phyloP scores from a whole-genome alignment of 2,888 invertebrate genomes.

The Cyaniris semiargus region DNA sequence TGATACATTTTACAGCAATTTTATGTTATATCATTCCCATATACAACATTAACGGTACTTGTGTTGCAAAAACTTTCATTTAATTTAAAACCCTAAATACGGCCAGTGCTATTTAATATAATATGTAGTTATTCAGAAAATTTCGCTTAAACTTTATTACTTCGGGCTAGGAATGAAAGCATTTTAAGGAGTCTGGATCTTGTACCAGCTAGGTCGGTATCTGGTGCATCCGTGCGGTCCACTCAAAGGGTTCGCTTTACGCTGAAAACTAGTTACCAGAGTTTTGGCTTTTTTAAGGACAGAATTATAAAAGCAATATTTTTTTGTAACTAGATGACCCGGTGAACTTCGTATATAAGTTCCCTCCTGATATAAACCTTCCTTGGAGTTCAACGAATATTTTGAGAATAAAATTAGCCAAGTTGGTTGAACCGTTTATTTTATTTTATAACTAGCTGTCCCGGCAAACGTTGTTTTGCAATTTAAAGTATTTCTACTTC shows the following conservation, averaged over 20 bases:
- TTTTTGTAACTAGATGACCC: too few relatives aligned
- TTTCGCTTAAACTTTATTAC: conserved; percentile 56
- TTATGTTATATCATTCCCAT: too few relatives aligned
- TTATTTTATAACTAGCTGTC: too few relatives aligned
- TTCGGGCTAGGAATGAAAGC: conserved; percentile 55
- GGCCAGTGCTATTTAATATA: conserved; percentile 21
- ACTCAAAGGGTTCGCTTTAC: conserved; percentile 58
- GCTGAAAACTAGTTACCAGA: conserved; percentile 34
- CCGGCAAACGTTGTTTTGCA: too few relatives aligned
- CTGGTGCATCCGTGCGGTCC: conserved; percentile 61
- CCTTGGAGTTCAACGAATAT: too few relatives aligned
- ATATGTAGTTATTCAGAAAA: conserved; percentile 36
- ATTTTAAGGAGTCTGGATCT: conserved; percentile 54
- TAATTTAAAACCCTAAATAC: neutral
- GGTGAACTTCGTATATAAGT: too few relatives aligned
- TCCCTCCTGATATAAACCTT: too few relatives aligned
- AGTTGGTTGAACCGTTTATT: too few relatives aligned
- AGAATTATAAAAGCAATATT: neutral
- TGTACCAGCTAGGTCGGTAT: conserved; percentile 49
- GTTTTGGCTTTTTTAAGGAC: conserved; percentile 25
- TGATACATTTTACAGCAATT: too few relatives aligned
- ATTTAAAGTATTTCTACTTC: too few relatives aligned
- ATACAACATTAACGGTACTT: too few relatives aligned
- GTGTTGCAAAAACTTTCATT: neutral
- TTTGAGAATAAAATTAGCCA: too few relatives aligned